Percentiles rank a stretch among this genome's conserved stretches.
Conservation (phyloP, 2,888 invertebrate genomes). For the Chalcosyrphus nemorum region DNA sequence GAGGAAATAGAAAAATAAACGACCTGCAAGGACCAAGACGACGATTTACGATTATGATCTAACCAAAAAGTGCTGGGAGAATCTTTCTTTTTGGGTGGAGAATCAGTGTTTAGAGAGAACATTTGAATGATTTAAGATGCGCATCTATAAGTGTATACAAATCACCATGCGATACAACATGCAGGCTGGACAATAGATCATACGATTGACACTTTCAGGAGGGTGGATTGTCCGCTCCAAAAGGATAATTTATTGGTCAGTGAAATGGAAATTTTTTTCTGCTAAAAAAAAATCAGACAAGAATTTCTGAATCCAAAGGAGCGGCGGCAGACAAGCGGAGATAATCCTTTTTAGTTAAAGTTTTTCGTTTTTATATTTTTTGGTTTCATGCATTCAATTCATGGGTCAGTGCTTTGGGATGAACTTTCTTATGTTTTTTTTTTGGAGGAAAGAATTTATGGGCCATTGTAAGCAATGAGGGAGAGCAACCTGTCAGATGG, state of each 20-base stretch:
- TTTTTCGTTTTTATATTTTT: constrained; percentile 15
- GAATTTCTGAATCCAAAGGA: too few species aligned
- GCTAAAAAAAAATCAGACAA: constrained; percentile 47
- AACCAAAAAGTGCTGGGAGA: constrained; percentile 56
- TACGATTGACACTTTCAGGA: constrained; percentile 58
- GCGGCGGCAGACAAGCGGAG: constrained; percentile 6
- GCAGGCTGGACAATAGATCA: constrained; percentile 60
- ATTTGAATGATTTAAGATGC: constrained; percentile 56
- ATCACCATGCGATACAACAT: constrained; percentile 37
- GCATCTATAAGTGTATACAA: constrained; percentile 38
- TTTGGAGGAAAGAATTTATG: constrained; percentile 39
- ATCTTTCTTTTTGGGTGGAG: too few species aligned
- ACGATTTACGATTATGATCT: constrained; percentile 67
- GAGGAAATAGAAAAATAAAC: neutral
- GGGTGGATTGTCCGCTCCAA: neutral
- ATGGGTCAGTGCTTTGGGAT: constrained; percentile 39
- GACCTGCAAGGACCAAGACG: neutral
- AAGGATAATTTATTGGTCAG: constrained; percentile 55
- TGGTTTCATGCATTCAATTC: constrained; percentile 41
- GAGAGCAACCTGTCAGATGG: constrained; percentile 44
- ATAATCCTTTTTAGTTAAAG: constrained; percentile 43
- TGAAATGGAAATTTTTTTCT: constrained; percentile 53
- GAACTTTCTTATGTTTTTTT: constrained; percentile 15
- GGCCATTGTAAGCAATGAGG: constrained; percentile 59
- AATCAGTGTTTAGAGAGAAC: too few species aligned